Evolutionary conservation across 2,113 vertebrate genomes (phyloP), one percentile per base, ranked within the genome.

Genomic region (Panurus biarmicus): DNA sequence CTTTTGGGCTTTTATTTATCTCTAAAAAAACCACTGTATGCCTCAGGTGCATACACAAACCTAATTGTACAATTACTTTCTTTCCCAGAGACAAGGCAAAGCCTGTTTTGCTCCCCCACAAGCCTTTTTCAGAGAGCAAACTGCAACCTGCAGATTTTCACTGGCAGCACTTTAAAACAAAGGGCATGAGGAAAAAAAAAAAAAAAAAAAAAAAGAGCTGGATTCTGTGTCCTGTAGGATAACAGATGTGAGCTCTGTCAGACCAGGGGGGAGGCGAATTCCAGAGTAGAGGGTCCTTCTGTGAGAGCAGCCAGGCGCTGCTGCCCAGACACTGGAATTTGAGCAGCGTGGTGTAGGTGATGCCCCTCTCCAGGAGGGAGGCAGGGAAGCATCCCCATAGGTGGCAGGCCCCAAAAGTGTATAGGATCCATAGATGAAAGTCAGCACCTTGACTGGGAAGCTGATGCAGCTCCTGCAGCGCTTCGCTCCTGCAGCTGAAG

Each of bases 181-280:
- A 89, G 90, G 79, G 73, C 85, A 72, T 0, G 20, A 42, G 19
- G 4, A 31, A n/a, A 12, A 9, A 81, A 38, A 79, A 81, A 31
- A n/a, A 12, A 9, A 81, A 38, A 79, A 81, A 86, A n/a, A 74
- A 76, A 77, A 76, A 20, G 56, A 82, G 36, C 56, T 76, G 84
- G 83, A 29, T 23, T 87, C 76, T 21, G n/a, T 87, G 88, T 87
- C 85, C 79, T 76, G 91, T 85, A 75, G 76, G 48, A 75, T 56
- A 79, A 79, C 87, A 96, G 91, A 93, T 96, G 95, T 54, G 88
- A 93, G 85, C 92, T 89, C 81, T 85, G 83, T 81, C 88, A 93
- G 75, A 58, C 11, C 7, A 16, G 45, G 65, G 57, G 51, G 91
- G 88, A 93, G 88, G 87, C 62, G 23, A 47, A 91, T 95, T 95